Base-by-base conservation (phyloP, 1,140 invertebrate genomes). In the Pogonomyrmex barbatus region DNA sequence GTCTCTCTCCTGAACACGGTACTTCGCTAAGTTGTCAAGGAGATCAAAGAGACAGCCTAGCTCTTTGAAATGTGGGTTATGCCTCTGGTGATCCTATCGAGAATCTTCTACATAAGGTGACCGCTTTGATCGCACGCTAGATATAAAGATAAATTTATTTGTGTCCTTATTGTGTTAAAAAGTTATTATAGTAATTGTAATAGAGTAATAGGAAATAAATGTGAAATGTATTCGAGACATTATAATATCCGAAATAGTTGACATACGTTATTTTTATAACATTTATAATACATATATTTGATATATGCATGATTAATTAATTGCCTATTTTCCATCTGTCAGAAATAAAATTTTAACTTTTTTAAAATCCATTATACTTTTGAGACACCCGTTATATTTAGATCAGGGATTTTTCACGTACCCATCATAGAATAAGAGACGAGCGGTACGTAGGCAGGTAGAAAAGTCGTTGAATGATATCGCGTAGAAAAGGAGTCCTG, bases 401-500 rank as follows among this genome's bases (percentile, higher is more conserved):
- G 90, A 91, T 91, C 85, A 60, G 71, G 10, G 79, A 24, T 77
- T 90, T 89, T 88, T 76, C 84, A 86, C 78, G 60, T 89, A 79
- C 81, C 63, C 78, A 63, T 60, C 58, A 36, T 62, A 9, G 60
- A 79, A 88, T 54, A 60, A 63, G 63, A 82, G 67, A 71, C 52
- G 81, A 60, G 56, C 30, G 67, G 47, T 87, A 75, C 56, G 75
- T 70, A 85, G n/a, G 90, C 93, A 93, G 93, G 93, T 93, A 93
- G 90, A 89, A 93, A 92, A 92, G 89, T 92, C 93, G 92, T 93
- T 93, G 92, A 92, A 93, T 91, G 91, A 92, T 93, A 92, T 91
- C 84, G 88, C 76, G 54, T 90, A 78, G 79, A 75, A 90, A 90
- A 87, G 71, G 68, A 89, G 79, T 89, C 86, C 79, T 89, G 92